These are phyloP conservation scores for Cybosia mesomella DNA, from an alignment of 2,888 invertebrate species.

Conservation along the genomic window DNA sequence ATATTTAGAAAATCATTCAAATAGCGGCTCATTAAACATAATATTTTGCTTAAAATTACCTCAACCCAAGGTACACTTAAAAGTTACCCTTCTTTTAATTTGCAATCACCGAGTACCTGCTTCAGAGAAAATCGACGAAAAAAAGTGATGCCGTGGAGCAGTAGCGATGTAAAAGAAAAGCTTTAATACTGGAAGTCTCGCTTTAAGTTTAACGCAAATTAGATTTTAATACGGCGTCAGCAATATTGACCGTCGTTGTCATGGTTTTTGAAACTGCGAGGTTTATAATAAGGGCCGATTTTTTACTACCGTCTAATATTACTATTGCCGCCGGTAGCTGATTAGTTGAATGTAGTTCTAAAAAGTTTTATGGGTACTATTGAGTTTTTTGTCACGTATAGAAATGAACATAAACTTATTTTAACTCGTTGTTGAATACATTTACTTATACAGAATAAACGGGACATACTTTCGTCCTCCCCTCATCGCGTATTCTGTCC, in stretches of 20 bases:
- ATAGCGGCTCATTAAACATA: constrained; percentile 34
- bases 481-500: constrained; percentile 84
- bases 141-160: constrained; percentile 47
- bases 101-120: constrained; percentile 33
- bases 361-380: constrained; percentile 35
- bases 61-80: constrained; percentile 19
- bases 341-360: constrained; percentile 25
- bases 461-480: constrained; percentile 70
- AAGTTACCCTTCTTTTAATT: constrained; percentile 34
- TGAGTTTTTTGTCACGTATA: constrained; percentile 59
- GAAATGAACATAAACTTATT: constrained; percentile 70
- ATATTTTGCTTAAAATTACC: constrained; percentile 19
- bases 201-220: constrained; percentile 68
- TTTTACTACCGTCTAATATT: constrained; percentile 50
- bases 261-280: constrained; percentile 46
- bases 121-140: constrained; percentile 38
- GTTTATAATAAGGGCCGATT: constrained; percentile 55
- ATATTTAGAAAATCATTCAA: constrained; percentile 51
- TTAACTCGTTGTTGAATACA: constrained; percentile 73
- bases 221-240: constrained; percentile 67
- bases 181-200: constrained; percentile 56
- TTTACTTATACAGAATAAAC: constrained; percentile 73
- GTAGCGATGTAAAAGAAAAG: constrained; percentile 60
- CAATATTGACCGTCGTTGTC: constrained; percentile 59
- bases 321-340: constrained; percentile 24